Conservation (phyloP, 2,113 vertebrate species). For the Eretmochelys imbricata region DNA sequence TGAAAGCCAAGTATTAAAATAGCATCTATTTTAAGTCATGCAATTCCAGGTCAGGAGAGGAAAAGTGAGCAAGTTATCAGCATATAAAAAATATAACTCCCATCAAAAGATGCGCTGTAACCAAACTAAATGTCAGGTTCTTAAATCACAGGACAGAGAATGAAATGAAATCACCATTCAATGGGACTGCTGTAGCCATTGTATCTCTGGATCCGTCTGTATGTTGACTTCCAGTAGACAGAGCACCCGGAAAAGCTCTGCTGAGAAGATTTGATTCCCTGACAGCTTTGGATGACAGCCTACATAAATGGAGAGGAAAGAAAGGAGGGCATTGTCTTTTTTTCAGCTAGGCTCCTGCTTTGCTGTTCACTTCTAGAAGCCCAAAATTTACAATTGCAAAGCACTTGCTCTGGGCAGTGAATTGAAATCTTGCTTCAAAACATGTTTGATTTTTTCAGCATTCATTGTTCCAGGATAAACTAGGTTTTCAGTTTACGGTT, state of each 20-base stretch:
- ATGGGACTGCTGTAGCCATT: background rate
- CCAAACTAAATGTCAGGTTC: constrained; percentile 29
- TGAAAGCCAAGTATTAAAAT: constrained; percentile 68
- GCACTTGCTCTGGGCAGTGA: background rate
- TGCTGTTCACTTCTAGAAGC: constrained; percentile 12
- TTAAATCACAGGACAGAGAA: background rate
- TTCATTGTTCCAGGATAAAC: background rate
- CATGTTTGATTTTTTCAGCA: constrained; percentile 20
- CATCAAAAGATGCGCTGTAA: constrained; percentile 43
- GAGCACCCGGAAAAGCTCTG: constrained; percentile 59
- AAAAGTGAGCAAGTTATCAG: constrained; percentile 67
- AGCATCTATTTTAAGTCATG: constrained; percentile 64
- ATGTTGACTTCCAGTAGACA: constrained; percentile 42
- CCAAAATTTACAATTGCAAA: constrained; percentile 27
- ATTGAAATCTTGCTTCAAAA: background rate
- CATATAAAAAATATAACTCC: constrained; percentile 52
- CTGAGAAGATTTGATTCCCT: constrained; percentile 47
- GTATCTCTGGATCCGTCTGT: constrained; percentile 42
- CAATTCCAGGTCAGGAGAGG: constrained; percentile 47
- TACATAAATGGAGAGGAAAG: constrained; percentile 55
- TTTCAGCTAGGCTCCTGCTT: constrained; percentile 25
- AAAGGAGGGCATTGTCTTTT: constrained; percentile 42
- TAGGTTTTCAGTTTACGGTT: background rate
- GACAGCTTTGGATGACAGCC: constrained; percentile 64
- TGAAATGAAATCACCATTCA: constrained; percentile 38